Conservation (phyloP, 2,888 invertebrate genomes). For the Brachyptera risi region DNA sequence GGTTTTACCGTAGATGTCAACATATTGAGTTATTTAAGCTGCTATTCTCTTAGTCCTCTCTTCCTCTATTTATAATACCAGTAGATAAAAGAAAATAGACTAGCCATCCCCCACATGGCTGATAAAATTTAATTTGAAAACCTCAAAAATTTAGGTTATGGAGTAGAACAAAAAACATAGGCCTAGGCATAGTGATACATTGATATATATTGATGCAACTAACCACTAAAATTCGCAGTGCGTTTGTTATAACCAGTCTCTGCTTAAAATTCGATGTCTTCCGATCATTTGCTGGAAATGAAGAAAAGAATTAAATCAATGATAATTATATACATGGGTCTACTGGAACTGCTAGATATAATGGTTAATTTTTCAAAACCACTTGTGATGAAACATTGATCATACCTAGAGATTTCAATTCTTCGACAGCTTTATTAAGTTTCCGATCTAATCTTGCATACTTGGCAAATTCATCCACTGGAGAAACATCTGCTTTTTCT, state of each 20-base stretch:
- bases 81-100: too few relatives aligned
- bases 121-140: too few relatives aligned
- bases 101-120: too few relatives aligned
- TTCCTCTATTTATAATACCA: too few relatives aligned
- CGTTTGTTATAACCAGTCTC: neutral
- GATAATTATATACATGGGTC: neutral
- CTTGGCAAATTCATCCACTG: conserved; percentile 17
- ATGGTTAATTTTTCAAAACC: neutral
- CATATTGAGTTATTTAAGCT: too few relatives aligned
- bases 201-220: too few relatives aligned
- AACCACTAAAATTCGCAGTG: neutral
- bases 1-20: too few relatives aligned
- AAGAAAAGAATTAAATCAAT: neutral
- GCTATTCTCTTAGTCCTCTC: too few relatives aligned
- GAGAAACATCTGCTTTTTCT: conserved; percentile 2
- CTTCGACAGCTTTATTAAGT: conserved; percentile 15
- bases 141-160: too few relatives aligned
- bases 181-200: too few relatives aligned
- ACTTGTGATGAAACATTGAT: neutral
- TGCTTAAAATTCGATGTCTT: conserved; percentile 5
- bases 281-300: neutral
- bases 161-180: too few relatives aligned
- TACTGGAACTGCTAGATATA: too few relatives aligned
- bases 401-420: conserved; percentile 1
- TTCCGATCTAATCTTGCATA: conserved; percentile 15